A percentile compares a stretch with the other conserved stretches of the same genome.
These are phyloP conservation scores for Leptobrachium ailaonicum DNA, from an alignment of 2,113 vertebrate genomes.

Conservation along the genomic window DNA sequence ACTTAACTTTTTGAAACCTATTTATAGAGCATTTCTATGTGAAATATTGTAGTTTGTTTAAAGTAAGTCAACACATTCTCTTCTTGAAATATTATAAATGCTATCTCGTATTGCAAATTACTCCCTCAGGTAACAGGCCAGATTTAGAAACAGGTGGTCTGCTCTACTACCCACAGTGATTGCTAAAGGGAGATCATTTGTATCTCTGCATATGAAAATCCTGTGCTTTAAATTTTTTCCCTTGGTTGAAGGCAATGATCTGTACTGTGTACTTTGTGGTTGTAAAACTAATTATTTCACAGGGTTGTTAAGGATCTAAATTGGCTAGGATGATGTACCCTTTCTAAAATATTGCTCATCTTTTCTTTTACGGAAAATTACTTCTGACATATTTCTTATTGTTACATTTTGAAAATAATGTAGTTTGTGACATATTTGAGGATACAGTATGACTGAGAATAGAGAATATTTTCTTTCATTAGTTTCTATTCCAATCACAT, in stretches of 20 bases:
- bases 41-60: conserved; percentile 4
- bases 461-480: too few species aligned
- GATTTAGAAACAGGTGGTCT: conserved; percentile 34
- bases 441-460: too few species aligned
- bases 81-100: conserved; percentile 3
- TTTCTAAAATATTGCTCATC: too few species aligned
- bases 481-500: too few species aligned
- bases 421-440: too few species aligned
- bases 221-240: neutral
- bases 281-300: conserved; percentile 13
- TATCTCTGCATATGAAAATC: neutral
- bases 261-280: conserved; percentile 1
- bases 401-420: too few species aligned
- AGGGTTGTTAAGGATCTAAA: neutral
- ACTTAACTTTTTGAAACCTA: neutral
- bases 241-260: conserved; percentile 7
- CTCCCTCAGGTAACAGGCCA: conserved; percentile 24
- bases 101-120: neutral
- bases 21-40: neutral
- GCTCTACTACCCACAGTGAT: conserved; percentile 13
- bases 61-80: neutral
- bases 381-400: too few species aligned
- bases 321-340: neutral
- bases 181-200: conserved; percentile 15
- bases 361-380: too few species aligned